phyloP scores from a whole-genome alignment of 2,113 vertebrate genomes.

The Podilymbus podiceps region DNA sequence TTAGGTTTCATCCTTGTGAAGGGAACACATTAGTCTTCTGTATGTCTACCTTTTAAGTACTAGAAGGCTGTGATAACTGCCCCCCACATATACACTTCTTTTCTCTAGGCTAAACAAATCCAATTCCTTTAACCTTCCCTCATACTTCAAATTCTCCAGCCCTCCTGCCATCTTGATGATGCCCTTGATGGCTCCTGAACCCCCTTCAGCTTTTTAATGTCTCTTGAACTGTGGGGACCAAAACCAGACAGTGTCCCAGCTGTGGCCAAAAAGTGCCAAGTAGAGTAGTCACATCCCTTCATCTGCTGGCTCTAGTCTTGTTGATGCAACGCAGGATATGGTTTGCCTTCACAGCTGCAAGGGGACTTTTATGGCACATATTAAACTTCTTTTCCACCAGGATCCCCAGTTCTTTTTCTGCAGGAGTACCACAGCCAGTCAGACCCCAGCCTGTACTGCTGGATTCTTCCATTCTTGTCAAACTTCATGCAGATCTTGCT shows the following conservation, averaged over 20 bases:
- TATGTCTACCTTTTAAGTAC: background rate
- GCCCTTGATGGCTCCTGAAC: background rate
- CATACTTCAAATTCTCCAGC: background rate
- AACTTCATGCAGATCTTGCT: too few relatives aligned
- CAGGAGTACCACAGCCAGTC: too few relatives aligned
- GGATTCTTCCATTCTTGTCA: too few relatives aligned
- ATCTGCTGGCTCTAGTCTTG: too few relatives aligned
- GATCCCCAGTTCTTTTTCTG: too few relatives aligned
- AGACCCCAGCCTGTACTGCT: too few relatives aligned
- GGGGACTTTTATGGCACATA: too few relatives aligned
- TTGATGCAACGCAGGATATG: too few relatives aligned
- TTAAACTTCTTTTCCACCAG: too few relatives aligned
- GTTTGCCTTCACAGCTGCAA: too few relatives aligned
- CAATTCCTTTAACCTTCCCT: background rate
- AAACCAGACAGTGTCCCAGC: background rate
- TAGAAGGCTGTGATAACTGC: background rate
- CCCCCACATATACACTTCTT: background rate
- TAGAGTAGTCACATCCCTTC: background rate
- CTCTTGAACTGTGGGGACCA: background rate
- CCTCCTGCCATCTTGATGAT: background rate
- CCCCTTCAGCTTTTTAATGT: background rate
- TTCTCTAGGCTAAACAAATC: background rate
- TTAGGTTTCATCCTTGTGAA: background rate
- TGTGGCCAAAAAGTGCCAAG: background rate
- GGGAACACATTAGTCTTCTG: background rate